Base-by-base conservation (phyloP, 1,140 invertebrate species). In the Psix sp. region DNA sequence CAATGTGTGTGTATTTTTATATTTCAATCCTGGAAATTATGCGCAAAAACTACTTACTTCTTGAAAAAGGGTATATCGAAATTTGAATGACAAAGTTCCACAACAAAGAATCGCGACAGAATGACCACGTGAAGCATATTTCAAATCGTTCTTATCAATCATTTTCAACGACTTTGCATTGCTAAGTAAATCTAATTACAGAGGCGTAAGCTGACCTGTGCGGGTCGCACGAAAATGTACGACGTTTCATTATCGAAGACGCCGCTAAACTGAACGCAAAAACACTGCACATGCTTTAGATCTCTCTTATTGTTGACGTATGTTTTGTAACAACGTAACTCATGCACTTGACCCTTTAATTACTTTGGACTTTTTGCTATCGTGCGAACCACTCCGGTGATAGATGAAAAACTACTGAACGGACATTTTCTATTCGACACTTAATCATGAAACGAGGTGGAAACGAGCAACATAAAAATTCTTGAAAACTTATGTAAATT, bases 191-290 rank as follows among this genome's bases (percentile, higher is more conserved):
- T 73, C 54, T 67, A 67, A 62, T 74, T 74, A 74, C 26, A 62
- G 48, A 74, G 51, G 71, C 63, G 71, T 67, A 74, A 67, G 71
- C 51, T 74, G 71, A 74, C 71, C 71, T 51, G 71, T 51, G 36
- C 63, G 29, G 71, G 62, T 74, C 71, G 57, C 71, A 67, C 71
- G 71, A 74, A 74, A 74, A 67, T 29, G 48, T 43, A 51, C 71
- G 63, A 67, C 60, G 62, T 60, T 67, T 74, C 49, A 62, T 74
- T 74, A 74, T 74, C 51, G 57, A 74, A 74, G 71, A 49, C 57
- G 56, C 21, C 20, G 56, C 31, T 51, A 2, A 38, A 67, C 70
- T 74, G 49, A 67, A 62, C 24, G 48, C 56, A 74, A 74, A 74
- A 74, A 74, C 62, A 35, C 16, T 15, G 24, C 40, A 33, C 21